A percentile compares a stretch with the other conserved stretches of the same genome.
These are phyloP conservation scores for Tetragnatha montana DNA, from an alignment of 2,888 invertebrate species.

Conservation along the genomic window DNA sequence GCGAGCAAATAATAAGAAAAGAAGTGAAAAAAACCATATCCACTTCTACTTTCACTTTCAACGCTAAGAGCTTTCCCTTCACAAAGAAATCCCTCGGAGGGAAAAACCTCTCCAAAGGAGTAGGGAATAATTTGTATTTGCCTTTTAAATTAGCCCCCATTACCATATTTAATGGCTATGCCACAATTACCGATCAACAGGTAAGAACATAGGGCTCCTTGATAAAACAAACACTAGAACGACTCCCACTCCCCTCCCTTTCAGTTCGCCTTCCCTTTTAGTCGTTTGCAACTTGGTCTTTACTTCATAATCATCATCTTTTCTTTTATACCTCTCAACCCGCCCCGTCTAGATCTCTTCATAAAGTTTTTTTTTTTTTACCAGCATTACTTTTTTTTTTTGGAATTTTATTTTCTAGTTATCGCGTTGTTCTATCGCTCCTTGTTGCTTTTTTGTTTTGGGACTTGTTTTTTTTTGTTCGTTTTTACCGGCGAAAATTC, in stretches of 20 bases:
- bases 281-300: slow-evolving; percentile 62
- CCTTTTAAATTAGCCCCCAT: slow-evolving; percentile 71
- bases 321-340: slow-evolving; percentile 34
- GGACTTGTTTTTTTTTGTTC: slow-evolving; percentile 11
- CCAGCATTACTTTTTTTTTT: slow-evolving; percentile 30
- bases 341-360: slow-evolving; percentile 40
- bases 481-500: slow-evolving; percentile 49
- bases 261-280: slow-evolving; percentile 36
- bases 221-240: slow-evolving; percentile 67
- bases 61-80: slow-evolving; percentile 69
- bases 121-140: slow-evolving; percentile 71
- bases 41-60: slow-evolving; percentile 69
- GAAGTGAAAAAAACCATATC: slow-evolving; percentile 25
- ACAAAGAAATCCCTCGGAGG: slow-evolving; percentile 67
- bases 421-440: slow-evolving; percentile 60
- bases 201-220: slow-evolving; percentile 64
- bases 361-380: slow-evolving; percentile 29
- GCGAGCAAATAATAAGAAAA: slow-evolving; percentile 30
- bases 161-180: slow-evolving; percentile 71
- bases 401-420: slow-evolving; percentile 68
- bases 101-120: slow-evolving; percentile 67
- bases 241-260: slow-evolving; percentile 13
- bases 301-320: slow-evolving; percentile 62
- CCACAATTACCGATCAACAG: slow-evolving; percentile 71
- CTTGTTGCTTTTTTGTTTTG: slow-evolving; percentile 45